Conservation (phyloP, 92 coral and sea anemone genomes). For the Actinostola sp. region DNA sequence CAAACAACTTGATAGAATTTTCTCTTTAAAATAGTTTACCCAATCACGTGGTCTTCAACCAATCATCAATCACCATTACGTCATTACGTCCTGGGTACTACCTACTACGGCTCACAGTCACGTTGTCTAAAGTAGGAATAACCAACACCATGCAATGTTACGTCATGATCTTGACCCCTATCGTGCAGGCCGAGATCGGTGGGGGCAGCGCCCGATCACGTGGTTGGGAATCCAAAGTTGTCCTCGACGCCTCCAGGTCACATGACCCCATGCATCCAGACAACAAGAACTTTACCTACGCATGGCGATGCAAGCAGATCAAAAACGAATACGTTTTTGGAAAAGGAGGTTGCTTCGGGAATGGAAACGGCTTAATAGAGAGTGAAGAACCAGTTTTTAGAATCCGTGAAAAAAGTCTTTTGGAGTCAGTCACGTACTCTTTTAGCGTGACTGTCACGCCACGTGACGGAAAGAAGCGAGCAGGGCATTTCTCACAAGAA, state of each 20-base stretch:
- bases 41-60: conserved; percentile 36
- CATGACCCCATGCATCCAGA: conserved; percentile 55
- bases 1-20: not conserved
- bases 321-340: conserved; percentile 6
- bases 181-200: conserved; percentile 59
- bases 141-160: conserved; percentile 63
- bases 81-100: conserved; percentile 75
- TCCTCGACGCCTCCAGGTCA: conserved; percentile 77
- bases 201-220: conserved; percentile 84
- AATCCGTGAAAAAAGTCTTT: conserved; percentile 63
- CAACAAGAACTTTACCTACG: conserved; percentile 42
- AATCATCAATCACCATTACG: conserved; percentile 72
- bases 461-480: conserved; percentile 31
- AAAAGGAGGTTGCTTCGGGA: conserved; percentile 91
- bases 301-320: conserved; percentile 69
- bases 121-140: conserved; percentile 29
- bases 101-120: conserved; percentile 57
- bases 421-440: conserved; percentile 62
- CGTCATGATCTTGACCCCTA: conserved; percentile 65
- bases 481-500: conserved; percentile 54
- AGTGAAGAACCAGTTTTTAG: conserved; percentile 37
- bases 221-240: conserved; percentile 63
- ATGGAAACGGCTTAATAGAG: conserved; percentile 58
- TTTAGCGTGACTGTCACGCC: conserved; percentile 76
- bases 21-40: conserved; percentile 41